Evolutionary conservation across 2,113 vertebrate genomes (phyloP), one percentile per base, ranked within the genome.

Genomic region (Hydrolagus affinis): DNA sequence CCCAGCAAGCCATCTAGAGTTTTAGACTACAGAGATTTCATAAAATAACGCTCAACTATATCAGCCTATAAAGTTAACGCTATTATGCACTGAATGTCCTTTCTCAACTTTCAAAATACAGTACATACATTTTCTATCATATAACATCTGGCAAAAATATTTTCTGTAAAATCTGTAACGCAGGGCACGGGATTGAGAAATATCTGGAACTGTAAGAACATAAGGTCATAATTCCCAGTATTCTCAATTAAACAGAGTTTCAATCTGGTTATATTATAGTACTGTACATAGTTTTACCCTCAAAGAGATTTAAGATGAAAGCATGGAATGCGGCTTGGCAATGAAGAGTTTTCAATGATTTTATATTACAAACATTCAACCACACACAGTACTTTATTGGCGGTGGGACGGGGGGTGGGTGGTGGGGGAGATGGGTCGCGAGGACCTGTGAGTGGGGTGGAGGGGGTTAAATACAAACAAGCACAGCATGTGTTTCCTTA

Each of bases 51-150:
- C 11, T 83, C 56, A 30, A 32, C 62, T 25, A 83, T 68, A 21
- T 17, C 25, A 83, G 62, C 62, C 12, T 80, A 80, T 30, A 64
- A 64, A 64, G 59, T 64, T 80, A 62, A 64, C 78, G 66, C 60
- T 21, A 66, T 66, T 17, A 83, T 66, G 17, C 62, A 68, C 78
- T 83, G 60, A 83, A 83, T 83, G 77, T 25, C 78, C 78, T 32
- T 78, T 25, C 76, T 59, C 11, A 32, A 17, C 78, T 83, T 83
- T 19, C 78, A 83, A 83, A 83, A 32, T 12, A 83, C 15, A 83
- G 21, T 12, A 83, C 15, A 21, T 66, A 68, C 62, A 66, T 66
- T 68, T 83, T 83, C 14, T 57, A 66, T 83, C 60, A 83, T 68
- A 83, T 60, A 83, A 66, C 62, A 32, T 32, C 78, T 83, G 78